Evolutionary conservation across 2,888 invertebrate genomes (phyloP), one percentile per base, ranked within the genome.

Genomic region (Melangyna quadrimaculata): DNA sequence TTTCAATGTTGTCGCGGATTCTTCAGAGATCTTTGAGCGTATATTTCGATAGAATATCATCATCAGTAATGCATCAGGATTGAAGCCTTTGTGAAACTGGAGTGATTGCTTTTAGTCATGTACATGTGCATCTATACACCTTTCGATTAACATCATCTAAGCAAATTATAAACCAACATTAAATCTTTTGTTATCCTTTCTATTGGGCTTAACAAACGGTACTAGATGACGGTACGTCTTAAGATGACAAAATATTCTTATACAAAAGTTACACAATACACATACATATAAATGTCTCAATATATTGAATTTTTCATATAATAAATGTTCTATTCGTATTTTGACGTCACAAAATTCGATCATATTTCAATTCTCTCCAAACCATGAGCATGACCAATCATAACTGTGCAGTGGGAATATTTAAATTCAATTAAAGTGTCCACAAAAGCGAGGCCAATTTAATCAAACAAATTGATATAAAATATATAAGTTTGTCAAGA

Each of bases 341-440:
- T 48, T 45, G 29, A 45, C 17, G 24, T n/a, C 9, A 10, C n/a
- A 35, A 32, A 51, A 51, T 45, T 65, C 32, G 65, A 65, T 67
- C 48, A 67, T 7, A 48, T 67, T 32, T 43, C 48, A 37, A 37
- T 51, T 32, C 17, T 29, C 1, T 2, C 22, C 8, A n/a, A 59
- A 55, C 35, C 14, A 3, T 8, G 7, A 1, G 6, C 19, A 70
- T 24, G 27, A 24, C 55, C 35, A 29, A 55, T 40, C 35, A 72
- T 61, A 17, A 19, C 12, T 65, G 43, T 67, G 32, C 55, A 57
- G 55, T 43, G 19, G 67, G 67, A 67, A 57, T 65, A 71, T 71
- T 55, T 45, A 71, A 71, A 71, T 35, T 19, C 53, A 71, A 78
- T 71, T 53, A 78, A 63, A 55, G 53, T 55, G 35, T 27, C 53